Percentiles rank a stretch among this genome's conserved stretches.
Evolutionary conservation across 2,888 invertebrate species (phyloP).

Genomic region (Mythimna pallens): DNA sequence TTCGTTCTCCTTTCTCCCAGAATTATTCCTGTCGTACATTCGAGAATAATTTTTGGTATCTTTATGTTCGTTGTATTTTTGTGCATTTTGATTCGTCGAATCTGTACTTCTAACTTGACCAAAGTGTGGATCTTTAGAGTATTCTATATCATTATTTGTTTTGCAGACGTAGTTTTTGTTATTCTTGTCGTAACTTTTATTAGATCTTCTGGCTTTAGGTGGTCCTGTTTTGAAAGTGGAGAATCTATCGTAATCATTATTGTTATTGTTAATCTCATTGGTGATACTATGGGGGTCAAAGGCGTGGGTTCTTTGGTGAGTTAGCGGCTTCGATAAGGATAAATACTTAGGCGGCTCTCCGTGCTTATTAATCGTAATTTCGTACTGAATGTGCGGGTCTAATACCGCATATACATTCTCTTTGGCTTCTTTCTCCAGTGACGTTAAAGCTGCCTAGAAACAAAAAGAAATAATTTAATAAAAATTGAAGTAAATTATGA

Average conservation of each 20-base stretch:
- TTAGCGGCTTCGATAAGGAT: slow-evolving; percentile 88
- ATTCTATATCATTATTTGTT: slow-evolving; percentile 85
- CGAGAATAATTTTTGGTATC: slow-evolving; percentile 74
- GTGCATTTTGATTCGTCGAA: slow-evolving; percentile 69
- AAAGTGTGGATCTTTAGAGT: slow-evolving; percentile 84
- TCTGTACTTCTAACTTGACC: slow-evolving; percentile 72
- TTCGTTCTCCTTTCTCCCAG: slow-evolving; percentile 68
- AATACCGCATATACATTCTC: slow-evolving; percentile 90
- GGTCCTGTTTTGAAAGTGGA: slow-evolving; percentile 81
- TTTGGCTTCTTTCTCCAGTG: slow-evolving; percentile 90
- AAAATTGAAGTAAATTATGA: background rate
- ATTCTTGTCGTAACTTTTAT: slow-evolving; percentile 76
- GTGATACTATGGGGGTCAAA: slow-evolving; percentile 80
- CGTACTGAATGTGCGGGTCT: slow-evolving; percentile 90
- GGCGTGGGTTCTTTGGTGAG: slow-evolving; percentile 88
- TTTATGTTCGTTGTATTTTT: slow-evolving; percentile 75
- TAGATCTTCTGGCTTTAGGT: slow-evolving; percentile 79
- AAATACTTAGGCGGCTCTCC: slow-evolving; percentile 89
- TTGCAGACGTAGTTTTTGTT: slow-evolving; percentile 76
- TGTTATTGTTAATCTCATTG: slow-evolving; percentile 84
- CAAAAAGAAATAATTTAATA: slow-evolving; percentile 43
- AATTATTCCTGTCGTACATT: slow-evolving; percentile 82
- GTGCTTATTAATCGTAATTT: slow-evolving; percentile 89
- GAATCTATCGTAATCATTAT: slow-evolving; percentile 78
- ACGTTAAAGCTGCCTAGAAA: slow-evolving; percentile 85